phyloP scores from a whole-genome alignment of 2,113 vertebrate genomes.

The Scomber colias region DNA sequence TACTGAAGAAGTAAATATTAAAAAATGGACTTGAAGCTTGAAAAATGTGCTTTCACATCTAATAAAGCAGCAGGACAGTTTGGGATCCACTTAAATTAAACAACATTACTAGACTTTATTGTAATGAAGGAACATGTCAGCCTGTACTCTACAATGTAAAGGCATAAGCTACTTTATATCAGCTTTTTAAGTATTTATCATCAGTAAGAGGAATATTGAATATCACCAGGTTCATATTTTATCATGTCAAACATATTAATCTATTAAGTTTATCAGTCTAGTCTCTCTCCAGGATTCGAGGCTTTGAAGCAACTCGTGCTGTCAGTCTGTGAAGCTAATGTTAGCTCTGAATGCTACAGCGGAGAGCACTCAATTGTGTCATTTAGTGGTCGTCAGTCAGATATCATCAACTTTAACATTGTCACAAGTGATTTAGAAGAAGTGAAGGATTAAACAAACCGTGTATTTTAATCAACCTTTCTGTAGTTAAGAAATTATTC shows the following conservation, averaged over 20 bases:
- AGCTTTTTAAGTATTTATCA: too few species aligned
- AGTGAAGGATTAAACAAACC: neutral
- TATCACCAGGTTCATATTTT: neutral
- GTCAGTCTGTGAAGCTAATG: neutral
- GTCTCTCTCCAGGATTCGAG: neutral
- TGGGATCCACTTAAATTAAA: too few species aligned
- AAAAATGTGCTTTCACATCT: too few species aligned
- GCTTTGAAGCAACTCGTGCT: neutral
- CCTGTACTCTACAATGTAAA: too few species aligned
- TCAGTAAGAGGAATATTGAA: too few species aligned
- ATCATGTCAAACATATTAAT: neutral
- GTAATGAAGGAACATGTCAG: too few species aligned
- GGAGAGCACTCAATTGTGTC: neutral
- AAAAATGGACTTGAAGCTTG: too few species aligned
- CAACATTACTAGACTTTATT: too few species aligned
- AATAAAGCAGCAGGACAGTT: too few species aligned
- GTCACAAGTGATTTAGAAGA: neutral
- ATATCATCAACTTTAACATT: neutral
- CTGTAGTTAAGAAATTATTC: too few species aligned
- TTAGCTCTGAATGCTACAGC: neutral
- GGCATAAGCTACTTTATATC: too few species aligned
- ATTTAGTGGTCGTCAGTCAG: neutral
- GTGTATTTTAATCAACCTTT: neutral
- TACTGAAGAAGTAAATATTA: too few species aligned
- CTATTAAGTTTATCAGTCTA: neutral